Conservation (phyloP, 2,888 invertebrate genomes). For the Melinaea marsaeus region DNA sequence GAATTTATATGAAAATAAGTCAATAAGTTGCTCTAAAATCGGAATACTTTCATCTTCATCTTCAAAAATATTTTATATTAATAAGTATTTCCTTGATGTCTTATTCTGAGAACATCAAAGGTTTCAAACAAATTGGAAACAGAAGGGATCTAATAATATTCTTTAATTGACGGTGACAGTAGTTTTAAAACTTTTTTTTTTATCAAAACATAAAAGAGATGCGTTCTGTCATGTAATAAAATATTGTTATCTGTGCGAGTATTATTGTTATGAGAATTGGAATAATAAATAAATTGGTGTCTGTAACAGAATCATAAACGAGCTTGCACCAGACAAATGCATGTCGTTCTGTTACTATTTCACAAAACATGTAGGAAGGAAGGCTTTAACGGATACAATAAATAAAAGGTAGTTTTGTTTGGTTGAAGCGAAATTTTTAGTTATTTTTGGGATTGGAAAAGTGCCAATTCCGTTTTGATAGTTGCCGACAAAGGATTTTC, state of each 20-base stretch:
- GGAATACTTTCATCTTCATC: neutral
- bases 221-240: too few species aligned
- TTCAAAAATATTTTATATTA: neutral
- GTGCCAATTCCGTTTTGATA: slow-evolving; percentile 38
- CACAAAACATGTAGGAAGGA: slow-evolving; percentile 6
- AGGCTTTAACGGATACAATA: slow-evolving; percentile 28
- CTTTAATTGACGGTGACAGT: neutral
- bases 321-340: slow-evolving; percentile 4
- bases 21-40: neutral
- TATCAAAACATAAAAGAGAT: neutral
- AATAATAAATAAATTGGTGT: neutral
- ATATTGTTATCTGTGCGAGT: neutral
- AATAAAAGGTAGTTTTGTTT: slow-evolving; percentile 35
- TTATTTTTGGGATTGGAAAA: slow-evolving; percentile 37
- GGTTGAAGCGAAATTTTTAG: slow-evolving; percentile 31
- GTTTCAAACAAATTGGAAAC: slow-evolving; percentile 8
- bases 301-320: slow-evolving; percentile 2
- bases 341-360: slow-evolving; percentile 1
- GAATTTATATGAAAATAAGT: neutral
- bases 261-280: neutral
- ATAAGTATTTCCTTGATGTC: slow-evolving; percentile 12
- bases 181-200: neutral
- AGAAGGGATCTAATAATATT: neutral
- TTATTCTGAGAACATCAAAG: slow-evolving; percentile 22
- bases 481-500: slow-evolving; percentile 30